A percentile compares a stretch with the other conserved stretches of the same genome.
Evolutionary conservation across 2,888 invertebrate genomes (phyloP).

Genomic region (Dolomedes plantarius): DNA sequence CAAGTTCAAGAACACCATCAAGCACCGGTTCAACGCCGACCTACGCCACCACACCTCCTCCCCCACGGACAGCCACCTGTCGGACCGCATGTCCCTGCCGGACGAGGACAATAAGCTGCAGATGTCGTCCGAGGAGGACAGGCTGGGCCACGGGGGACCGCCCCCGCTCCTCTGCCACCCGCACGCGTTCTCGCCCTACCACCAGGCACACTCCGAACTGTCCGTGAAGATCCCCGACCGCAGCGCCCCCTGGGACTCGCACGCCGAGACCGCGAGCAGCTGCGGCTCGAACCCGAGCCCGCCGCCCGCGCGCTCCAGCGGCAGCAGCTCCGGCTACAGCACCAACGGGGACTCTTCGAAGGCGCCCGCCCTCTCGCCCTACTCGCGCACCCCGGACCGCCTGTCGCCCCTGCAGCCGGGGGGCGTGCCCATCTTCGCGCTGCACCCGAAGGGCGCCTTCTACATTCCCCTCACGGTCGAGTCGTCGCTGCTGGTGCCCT

Average conservation of each 20-base stretch:
- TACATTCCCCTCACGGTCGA: conserved; percentile 92
- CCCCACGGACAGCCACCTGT: conserved; percentile 41
- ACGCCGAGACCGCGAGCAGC: conserved; percentile 60
- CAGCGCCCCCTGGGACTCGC: conserved; percentile 38
- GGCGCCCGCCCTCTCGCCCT: conserved; percentile 34
- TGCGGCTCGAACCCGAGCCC: conserved; percentile 71
- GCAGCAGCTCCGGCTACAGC: conserved; percentile 70
- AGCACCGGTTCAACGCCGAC: conserved; percentile 85
- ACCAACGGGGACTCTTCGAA: conserved; percentile 61
- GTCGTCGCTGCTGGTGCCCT: conserved; percentile 83
- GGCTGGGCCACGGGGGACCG: background rate
- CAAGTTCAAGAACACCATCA: conserved; percentile 96
- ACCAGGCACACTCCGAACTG: conserved; percentile 35
- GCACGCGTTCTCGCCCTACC: conserved; percentile 54
- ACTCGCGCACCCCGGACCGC: conserved; percentile 41
- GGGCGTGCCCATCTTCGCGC: conserved; percentile 90
- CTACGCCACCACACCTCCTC: conserved; percentile 67
- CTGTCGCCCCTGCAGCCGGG: conserved; percentile 75
- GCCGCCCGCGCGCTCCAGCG: conserved; percentile 48
- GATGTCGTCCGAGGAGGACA: background rate
- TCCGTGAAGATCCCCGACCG: conserved; percentile 63
- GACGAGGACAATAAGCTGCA: conserved; percentile 58
- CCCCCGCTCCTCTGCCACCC: conserved; percentile 19
- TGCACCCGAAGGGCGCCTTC: conserved; percentile 91
- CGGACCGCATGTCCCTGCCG: conserved; percentile 42